Conservation (phyloP, 2,888 invertebrate species). For the Drosophila peninsularis region DNA sequence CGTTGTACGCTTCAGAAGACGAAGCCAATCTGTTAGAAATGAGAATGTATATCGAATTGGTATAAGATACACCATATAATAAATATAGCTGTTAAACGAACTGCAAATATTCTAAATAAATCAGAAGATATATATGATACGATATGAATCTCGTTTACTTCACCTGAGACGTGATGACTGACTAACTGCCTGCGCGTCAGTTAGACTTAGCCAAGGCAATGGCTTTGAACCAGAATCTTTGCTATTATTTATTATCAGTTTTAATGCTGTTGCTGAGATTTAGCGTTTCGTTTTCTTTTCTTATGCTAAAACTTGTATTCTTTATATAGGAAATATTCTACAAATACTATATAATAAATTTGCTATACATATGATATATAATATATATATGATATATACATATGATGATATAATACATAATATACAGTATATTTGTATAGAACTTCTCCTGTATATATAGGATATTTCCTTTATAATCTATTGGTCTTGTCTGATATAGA, state of each 20-base stretch:
- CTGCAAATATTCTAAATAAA: neutral
- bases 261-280: neutral
- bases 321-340: no score
- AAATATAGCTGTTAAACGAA: neutral
- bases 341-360: no score
- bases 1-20: slow-evolving; percentile 1
- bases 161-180: neutral
- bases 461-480: neutral
- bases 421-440: no score
- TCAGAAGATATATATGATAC: neutral
- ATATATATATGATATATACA: no score
- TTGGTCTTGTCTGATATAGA: neutral
- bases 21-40: no score
- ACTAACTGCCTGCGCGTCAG: neutral
- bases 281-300: neutral
- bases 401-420: no score
- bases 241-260: neutral
- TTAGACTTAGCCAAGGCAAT: neutral
- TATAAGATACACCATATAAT: no score
- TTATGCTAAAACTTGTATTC: neutral
- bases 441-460: neutral
- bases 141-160: neutral
- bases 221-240: no score
- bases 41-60: no score
- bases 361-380: no score